Conservation (phyloP, 64 coral and sea anemone species). For the Orbicella faveolata region DNA sequence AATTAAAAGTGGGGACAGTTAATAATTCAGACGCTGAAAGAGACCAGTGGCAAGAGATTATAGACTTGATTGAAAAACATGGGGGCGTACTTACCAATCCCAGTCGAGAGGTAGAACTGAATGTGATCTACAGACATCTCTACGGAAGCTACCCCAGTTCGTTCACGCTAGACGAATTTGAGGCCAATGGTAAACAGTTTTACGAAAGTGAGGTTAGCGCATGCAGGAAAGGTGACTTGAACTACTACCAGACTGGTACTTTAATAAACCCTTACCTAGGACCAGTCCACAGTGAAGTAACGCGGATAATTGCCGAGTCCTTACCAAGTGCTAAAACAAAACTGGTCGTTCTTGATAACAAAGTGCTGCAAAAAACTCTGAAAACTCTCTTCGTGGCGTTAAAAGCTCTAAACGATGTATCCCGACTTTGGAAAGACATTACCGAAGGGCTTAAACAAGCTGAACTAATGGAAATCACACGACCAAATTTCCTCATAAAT, state of each 20-base stretch:
- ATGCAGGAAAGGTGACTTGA: background rate
- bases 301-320: background rate
- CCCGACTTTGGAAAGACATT: background rate
- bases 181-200: background rate
- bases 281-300: background rate
- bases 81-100: constrained; percentile 27
- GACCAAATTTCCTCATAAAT: background rate
- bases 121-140: constrained; percentile 33
- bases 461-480: background rate
- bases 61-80: constrained; percentile 11
- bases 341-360: background rate
- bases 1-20: background rate
- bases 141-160: background rate
- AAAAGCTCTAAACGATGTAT: background rate
- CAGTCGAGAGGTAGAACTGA: constrained; percentile 13
- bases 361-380: background rate
- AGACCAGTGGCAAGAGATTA: constrained; percentile 31
- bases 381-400: background rate
- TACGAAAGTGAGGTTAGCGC: background rate
- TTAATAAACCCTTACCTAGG: background rate
- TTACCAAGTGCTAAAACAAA: no score
- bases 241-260: background rate
- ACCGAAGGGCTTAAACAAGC: background rate
- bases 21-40: background rate
- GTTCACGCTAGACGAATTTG: background rate